phyloP scores from a whole-genome alignment of 2,113 vertebrate genomes.

The Phycodurus eques region DNA sequence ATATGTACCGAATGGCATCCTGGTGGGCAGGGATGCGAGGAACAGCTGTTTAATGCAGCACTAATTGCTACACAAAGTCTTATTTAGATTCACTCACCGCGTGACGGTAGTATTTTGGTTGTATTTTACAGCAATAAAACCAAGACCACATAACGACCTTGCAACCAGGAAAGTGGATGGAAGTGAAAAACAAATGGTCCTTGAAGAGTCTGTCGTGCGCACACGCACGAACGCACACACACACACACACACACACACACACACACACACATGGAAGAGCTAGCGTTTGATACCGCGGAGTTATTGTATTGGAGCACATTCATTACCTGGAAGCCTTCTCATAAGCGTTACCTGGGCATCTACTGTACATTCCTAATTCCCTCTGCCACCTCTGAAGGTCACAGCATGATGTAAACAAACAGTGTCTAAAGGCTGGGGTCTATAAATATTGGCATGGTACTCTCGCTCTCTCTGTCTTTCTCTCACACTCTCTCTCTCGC shows the following conservation, averaged over 20 bases:
- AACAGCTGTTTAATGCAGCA: constrained; percentile 1
- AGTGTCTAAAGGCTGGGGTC: background rate
- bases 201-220: constrained; percentile 13
- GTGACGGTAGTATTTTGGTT: constrained; percentile 10
- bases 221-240: background rate
- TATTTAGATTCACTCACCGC: constrained; percentile 19
- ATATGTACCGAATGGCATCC: constrained; percentile 16
- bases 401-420: constrained; percentile 3
- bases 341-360: background rate
- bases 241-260: background rate
- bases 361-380: background rate
- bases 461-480: background rate
- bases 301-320: background rate
- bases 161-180: constrained; percentile 3
- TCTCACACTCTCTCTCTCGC: too few relatives aligned
- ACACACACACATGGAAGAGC: background rate
- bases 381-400: background rate
- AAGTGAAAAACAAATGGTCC: constrained; percentile 32
- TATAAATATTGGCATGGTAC: background rate
- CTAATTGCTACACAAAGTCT: constrained; percentile 11
- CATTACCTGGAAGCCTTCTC: background rate
- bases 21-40: constrained; percentile 15
- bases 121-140: constrained; percentile 30
- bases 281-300: constrained; percentile 7
- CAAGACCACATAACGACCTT: constrained; percentile 14